A percentile compares a stretch with the other conserved stretches of the same genome.
Conservation (phyloP, 2,797 vertebrate genomes). For the Macrochelys suwanniensis region DNA sequence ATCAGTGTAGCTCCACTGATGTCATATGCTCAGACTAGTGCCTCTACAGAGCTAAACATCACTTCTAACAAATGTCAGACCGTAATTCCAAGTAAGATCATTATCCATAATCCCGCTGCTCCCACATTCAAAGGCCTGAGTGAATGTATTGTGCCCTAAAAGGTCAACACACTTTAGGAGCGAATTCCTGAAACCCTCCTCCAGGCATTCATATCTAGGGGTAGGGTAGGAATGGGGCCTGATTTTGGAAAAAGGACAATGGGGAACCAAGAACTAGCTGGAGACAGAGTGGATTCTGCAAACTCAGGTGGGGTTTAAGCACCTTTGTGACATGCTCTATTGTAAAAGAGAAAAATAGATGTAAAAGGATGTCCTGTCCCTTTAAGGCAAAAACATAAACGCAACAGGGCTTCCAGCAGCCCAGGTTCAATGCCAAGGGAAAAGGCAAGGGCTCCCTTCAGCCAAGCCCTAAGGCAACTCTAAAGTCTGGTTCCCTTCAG, state of each 20-base stretch:
- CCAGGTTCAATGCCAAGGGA: not conserved
- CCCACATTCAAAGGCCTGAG: not conserved
- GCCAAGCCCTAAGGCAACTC: not conserved
- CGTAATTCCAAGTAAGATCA: not conserved
- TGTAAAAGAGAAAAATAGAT: not conserved
- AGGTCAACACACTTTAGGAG: not conserved
- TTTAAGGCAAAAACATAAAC: not conserved
- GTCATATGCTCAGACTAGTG: not conserved
- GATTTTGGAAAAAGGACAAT: not conserved
- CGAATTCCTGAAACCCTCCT: not conserved
- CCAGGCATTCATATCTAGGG: not conserved
- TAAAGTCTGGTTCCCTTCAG: not conserved
- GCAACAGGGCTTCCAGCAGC: not conserved
- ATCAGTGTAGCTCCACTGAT: not conserved
- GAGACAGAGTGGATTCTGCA: not conserved
- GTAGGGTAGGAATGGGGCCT: not conserved
- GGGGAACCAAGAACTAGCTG: not conserved
- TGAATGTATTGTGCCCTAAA: not conserved
- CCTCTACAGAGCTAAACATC: not conserved
- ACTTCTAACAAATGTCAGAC: not conserved
- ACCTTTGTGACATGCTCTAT: not conserved
- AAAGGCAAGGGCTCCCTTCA: not conserved
- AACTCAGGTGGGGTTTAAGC: not conserved
- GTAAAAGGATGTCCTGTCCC: not conserved
- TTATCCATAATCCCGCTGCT: not conserved